These are phyloP conservation scores for Fabriciana adippe DNA, from an alignment of 2,888 invertebrate genomes.

Conservation along the genomic window DNA sequence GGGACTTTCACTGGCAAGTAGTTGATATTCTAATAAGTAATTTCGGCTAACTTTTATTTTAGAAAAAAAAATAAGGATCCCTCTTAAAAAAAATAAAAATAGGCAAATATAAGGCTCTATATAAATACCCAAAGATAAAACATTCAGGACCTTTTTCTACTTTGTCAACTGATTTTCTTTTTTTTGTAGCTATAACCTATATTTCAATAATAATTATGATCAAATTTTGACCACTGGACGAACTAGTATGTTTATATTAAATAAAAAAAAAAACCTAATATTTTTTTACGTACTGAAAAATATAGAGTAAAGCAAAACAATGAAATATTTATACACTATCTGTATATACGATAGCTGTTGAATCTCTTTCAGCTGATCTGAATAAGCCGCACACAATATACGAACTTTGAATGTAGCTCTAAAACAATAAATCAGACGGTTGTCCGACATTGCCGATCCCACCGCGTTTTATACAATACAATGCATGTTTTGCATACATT, in stretches of 20 bases:
- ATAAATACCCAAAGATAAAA: too few species aligned
- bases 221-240: too few species aligned
- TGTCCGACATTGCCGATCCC: constrained; percentile 12
- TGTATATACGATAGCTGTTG: background rate
- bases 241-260: too few species aligned
- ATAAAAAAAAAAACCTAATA: too few species aligned
- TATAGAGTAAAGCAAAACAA: background rate
- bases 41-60: too few species aligned
- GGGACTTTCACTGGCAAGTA: too few species aligned
- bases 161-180: too few species aligned
- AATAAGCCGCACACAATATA: constrained; percentile 13
- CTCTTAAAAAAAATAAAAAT: too few species aligned
- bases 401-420: constrained; percentile 15
- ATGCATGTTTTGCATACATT: constrained; percentile 8
- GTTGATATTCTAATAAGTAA: too few species aligned
- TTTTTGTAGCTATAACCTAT: background rate
- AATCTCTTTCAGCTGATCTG: constrained; percentile 16
- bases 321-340: constrained; percentile 4
- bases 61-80: too few species aligned
- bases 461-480: constrained; percentile 10
- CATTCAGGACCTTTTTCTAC: too few species aligned
- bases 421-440: constrained; percentile 15
- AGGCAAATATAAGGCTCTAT: too few species aligned
- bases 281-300: background rate
- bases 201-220: background rate